Base-by-base conservation (phyloP, 2,113 vertebrate genomes). In the Ctenomys sociabilis region DNA sequence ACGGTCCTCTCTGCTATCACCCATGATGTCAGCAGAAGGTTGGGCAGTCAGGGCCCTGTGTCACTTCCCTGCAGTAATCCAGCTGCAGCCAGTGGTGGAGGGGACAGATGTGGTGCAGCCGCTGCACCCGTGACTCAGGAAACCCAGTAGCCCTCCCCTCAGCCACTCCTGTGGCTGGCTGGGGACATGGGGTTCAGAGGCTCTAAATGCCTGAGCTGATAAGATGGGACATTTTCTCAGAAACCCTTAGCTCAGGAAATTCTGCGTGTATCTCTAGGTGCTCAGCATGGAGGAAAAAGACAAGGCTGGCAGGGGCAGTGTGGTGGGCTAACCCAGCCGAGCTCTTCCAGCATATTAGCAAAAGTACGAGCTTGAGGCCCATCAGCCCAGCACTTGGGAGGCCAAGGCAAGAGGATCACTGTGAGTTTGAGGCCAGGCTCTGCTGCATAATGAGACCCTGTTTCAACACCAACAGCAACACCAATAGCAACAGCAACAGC, bases 181-280 rank as follows among this genome's bases (percentile, higher is more conserved):
- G 82, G 75, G 49, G 61, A 28, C 40, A 43, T 78, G 84, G 95
- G 45, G 85, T 97, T 96, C 95, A 94, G 16, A 85, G 77, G 32
- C n/a, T 85, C 1, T 24, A 35, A 90, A 86, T 92, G 43, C 96
- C 90, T 85, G 77, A 21, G 49, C 24, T 92, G 95, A 97, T 95
- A 93, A 97, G 95, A 95, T 90, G 66, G 92, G 57, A 64, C 24
- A 80, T 82, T 92, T 95, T 97, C 92, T 85, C 88, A 85, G 92
- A 94, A 96, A 77, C n/a, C 89, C 86, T 92, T 91, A 61, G 40
- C 59, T 83, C 68, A 68, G 84, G 64, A 86, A 89, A 92, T 96
- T 92, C 37, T 7, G 40, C 54, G 30, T 89, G 28, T 8, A 5
- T 35, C 45, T 40, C 59, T 70, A 88, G 63, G 63, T 16, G 28